Evolutionary conservation across 2,888 invertebrate genomes (phyloP).

Genomic region (Poecilobothrus nobilitatus): DNA sequence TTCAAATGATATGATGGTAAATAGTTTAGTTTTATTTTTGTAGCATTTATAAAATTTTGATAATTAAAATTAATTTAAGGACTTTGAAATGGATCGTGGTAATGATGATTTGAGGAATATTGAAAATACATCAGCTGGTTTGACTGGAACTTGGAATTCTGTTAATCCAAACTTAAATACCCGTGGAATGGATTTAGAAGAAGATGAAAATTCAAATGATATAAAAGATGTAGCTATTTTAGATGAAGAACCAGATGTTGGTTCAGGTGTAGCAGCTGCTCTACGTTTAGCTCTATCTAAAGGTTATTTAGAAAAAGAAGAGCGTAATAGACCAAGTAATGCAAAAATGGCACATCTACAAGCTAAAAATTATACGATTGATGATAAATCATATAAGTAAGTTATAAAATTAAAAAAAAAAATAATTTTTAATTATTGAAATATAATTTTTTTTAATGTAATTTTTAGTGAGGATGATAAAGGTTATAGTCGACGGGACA

Average conservation of each 20-base stretch:
- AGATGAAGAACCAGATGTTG: slow-evolving; percentile 87
- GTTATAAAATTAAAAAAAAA: slow-evolving; percentile 22
- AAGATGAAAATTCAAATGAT: slow-evolving; percentile 40
- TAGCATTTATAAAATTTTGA: neutral
- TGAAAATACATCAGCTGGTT: slow-evolving; percentile 38
- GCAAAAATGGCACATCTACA: slow-evolving; percentile 65
- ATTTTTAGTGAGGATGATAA: slow-evolving; percentile 69
- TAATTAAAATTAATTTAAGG: slow-evolving; percentile 22
- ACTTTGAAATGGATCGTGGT: slow-evolving; percentile 40
- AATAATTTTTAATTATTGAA: slow-evolving; percentile 15
- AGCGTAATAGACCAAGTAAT: slow-evolving; percentile 61
- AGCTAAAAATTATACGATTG: slow-evolving; percentile 72
- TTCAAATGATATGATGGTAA: slow-evolving; percentile 51
- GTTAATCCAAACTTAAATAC: slow-evolving; percentile 54
- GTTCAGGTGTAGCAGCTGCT: slow-evolving; percentile 86
- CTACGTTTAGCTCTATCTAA: slow-evolving; percentile 85
- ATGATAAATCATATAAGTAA: slow-evolving; percentile 64
- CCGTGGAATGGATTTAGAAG: slow-evolving; percentile 45
- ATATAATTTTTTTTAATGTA: slow-evolving; percentile 14
- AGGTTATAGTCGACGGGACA: slow-evolving; percentile 63
- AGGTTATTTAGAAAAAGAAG: slow-evolving; percentile 82
- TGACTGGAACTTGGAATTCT: slow-evolving; percentile 73
- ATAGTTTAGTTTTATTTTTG: slow-evolving; percentile 29
- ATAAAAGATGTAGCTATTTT: slow-evolving; percentile 47
- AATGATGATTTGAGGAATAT: slow-evolving; percentile 34